Percentiles rank a stretch among this genome's conserved stretches.
These are phyloP conservation scores for Onychomys leucogaster DNA, from an alignment of 2,797 vertebrate genomes.

Conservation along the genomic window DNA sequence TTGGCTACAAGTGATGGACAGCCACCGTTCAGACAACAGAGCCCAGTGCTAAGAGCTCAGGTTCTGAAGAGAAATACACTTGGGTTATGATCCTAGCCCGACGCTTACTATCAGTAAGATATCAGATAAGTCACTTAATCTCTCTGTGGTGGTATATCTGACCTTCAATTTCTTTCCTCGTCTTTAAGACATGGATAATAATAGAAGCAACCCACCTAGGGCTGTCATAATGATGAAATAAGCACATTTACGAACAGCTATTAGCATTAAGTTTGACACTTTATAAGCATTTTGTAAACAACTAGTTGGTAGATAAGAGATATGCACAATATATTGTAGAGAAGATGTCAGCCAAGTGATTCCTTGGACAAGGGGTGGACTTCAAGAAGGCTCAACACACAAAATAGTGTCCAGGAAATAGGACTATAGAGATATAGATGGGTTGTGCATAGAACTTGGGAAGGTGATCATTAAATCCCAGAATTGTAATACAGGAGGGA, in stretches of 20 bases:
- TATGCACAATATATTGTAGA: neutral
- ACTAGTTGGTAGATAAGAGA: neutral
- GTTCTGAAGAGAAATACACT: neutral
- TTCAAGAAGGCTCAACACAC: neutral
- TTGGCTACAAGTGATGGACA: neutral
- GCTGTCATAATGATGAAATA: conserved; percentile 11
- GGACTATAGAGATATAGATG: accelerated
- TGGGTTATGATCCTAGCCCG: neutral
- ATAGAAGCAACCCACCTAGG: conserved; percentile 3
- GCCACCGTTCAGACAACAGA: neutral
- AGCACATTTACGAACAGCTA: neutral
- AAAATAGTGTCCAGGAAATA: neutral
- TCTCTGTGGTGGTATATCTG: neutral
- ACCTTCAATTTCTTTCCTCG: conserved; percentile 47
- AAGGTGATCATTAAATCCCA: neutral
- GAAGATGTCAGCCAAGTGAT: neutral
- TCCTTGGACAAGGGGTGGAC: too few relatives aligned
- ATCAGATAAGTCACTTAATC: conserved; percentile 38
- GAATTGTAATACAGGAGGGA: neutral
- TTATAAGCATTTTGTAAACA: neutral
- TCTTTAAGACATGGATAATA: conserved; percentile 44
- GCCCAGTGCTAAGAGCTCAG: neutral
- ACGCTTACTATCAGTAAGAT: neutral
- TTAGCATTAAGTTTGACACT: neutral
- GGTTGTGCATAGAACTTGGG: neutral